Base-by-base conservation (phyloP, 2,797 vertebrate genomes). In the Eulemur rubriventer region DNA sequence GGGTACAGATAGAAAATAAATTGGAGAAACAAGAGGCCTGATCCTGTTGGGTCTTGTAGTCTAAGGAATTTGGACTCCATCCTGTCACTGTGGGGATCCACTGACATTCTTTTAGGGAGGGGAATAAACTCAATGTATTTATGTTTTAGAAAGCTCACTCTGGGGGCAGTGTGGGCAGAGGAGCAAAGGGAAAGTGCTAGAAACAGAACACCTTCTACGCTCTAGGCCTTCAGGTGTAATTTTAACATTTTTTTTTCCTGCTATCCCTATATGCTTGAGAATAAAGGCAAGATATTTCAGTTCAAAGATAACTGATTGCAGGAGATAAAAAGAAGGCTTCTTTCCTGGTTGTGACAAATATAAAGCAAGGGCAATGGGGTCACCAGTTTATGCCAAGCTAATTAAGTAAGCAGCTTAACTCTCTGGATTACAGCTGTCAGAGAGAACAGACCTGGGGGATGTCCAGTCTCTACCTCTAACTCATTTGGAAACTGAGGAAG, bases 391-490 rank as follows among this genome's bases (percentile, higher is more conserved):
- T 30, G 48, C n/a, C 50, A 46, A 91, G 91, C 69, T 92, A 80
- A 92, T 57, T 10, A 73, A 65, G 50, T 96, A 96, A 97, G 96
- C 90, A 46, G 96, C 92, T 97, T 97, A 97, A 76, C 83, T 70
- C 67, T 84, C 65, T 67, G 67, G 52, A 78, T 78, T 57, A 28
- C 18, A 83, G 48, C 48, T 89, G 48, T n/a, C 78, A 30, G 48
- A 72, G 50, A n/a, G 59, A 96, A 78, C 2, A 52, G 86, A 92
- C 73, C 41, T 38, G 13, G 48, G 26, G 30, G 30, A 67, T 38
- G 91, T 85, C 67, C 43, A 83, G 50, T 73, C 46, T 84, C 89
- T 63, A 89, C 72, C 63, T 85, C n/a, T 65, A 75, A 93, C 33
- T 95, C 79, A 85, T 18, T 70, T 59, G 80, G 59, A 92, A 91